Evolutionary conservation across 2,888 invertebrate genomes (phyloP), one percentile per base, ranked within the genome.

Genomic region (Archaeoteleia sp.): DNA sequence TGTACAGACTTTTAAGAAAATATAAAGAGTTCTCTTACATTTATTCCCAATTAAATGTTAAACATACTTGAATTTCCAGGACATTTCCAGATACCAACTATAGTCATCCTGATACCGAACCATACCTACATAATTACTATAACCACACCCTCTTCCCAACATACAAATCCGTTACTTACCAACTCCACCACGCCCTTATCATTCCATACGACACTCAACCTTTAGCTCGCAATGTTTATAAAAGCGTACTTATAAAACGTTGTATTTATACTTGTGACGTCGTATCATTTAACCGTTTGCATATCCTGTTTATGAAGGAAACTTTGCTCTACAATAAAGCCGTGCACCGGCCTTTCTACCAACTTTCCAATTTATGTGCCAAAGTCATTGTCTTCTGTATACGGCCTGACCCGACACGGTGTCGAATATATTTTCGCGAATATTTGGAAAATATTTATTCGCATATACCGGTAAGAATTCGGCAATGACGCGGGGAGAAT

Each of bases 351-450:
- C 42, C 27, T 57, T 25, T 42, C 60, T 10, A 40, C 42, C 14
- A 32, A 42, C 42, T 51, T 57, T 39, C 37, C 45, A 65, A 65
- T 65, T 57, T 65, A 51, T 51, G 53, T 51, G 46, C 53, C 23
- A 30, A 42, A 54, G 35, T 42, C 48, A 39, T 58, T 53, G 57
- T 58, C 58, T 54, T 30, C 23, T 39, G 35, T 12, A 13, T 10
- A 32, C 42, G 40, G 9, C 13, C 46, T 42, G 42, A 53, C 30
- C 55, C 10, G 34, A 48, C 60, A 23, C 29, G 14, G 39, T 25
- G 17, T 39, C 54, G 32, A 48, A 43, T 46, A 49, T 51, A 25
- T 51, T 20, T 51, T 13, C 14, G 29, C 7, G 15, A 29, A 14
- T 43, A 43, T 43, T 43, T n/a, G n/a, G 12, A 30, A 13, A 17